Evolutionary conservation across 2,113 vertebrate species (phyloP).

Genomic region (human (Homo sapiens)): DNA sequence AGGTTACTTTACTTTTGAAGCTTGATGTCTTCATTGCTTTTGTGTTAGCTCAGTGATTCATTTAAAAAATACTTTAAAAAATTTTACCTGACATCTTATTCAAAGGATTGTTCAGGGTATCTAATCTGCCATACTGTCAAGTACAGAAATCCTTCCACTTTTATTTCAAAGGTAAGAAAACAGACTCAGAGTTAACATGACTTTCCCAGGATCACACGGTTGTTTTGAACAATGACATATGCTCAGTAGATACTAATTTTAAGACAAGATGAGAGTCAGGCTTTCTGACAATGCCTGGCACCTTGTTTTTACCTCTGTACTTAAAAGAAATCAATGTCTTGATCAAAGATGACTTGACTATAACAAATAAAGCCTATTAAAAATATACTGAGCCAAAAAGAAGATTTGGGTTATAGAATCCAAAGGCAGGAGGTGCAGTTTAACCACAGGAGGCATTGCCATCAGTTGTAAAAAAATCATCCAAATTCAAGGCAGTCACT

Average conservation of each 20-base stretch:
- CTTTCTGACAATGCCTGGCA: slow-evolving; percentile 8
- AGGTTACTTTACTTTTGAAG: background rate
- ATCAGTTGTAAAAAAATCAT: background rate
- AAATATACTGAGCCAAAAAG: background rate
- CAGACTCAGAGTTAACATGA: background rate
- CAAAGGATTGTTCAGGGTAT: background rate
- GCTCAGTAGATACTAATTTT: background rate
- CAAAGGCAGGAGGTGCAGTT: background rate
- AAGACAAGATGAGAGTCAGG: slow-evolving; percentile 11
- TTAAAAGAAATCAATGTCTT: background rate
- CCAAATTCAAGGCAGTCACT: background rate
- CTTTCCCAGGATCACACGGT: background rate
- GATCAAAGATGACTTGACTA: slow-evolving; percentile 10
- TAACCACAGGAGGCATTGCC: background rate
- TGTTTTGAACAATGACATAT: background rate
- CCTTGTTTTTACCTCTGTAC: background rate
- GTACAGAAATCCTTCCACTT: background rate
- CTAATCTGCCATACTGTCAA: background rate
- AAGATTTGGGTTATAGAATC: background rate
- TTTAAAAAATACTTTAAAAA: background rate
- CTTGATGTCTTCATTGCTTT: background rate
- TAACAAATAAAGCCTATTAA: background rate
- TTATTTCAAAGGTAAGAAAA: slow-evolving; percentile 41
- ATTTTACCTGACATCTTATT: background rate
- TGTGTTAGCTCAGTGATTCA: background rate